Evolutionary conservation across 2,888 invertebrate species (phyloP).

Genomic region (Metacarcinus magister): DNA sequence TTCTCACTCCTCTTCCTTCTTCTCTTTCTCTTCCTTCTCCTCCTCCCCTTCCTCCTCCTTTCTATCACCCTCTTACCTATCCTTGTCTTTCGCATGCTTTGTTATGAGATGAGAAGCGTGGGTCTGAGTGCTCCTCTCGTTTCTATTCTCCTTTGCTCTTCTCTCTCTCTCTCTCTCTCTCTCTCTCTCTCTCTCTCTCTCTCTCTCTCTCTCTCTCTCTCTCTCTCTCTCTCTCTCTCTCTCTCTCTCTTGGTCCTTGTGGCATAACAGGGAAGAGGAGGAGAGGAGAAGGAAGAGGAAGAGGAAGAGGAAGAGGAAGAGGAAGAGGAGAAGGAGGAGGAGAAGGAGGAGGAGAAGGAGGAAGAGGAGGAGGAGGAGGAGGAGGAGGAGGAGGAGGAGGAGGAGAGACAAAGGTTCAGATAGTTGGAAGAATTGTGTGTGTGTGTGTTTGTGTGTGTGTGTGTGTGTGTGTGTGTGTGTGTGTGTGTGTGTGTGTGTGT

Average conservation of each 20-base stretch:
- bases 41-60: neutral
- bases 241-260: neutral
- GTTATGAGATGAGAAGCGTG: neutral
- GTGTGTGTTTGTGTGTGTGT: no score
- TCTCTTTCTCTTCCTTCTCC: no score
- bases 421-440: no score
- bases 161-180: no score
- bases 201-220: no score
- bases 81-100: neutral
- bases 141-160: neutral
- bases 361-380: neutral
- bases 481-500: no score
- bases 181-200: no score
- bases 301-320: neutral
- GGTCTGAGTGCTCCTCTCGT: neutral
- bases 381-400: no score
- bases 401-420: no score
- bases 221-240: no score
- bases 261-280: neutral
- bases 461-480: no score
- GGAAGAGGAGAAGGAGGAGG: neutral
- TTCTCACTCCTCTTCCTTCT: no score
- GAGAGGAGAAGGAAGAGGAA: neutral
- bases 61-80: neutral
- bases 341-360: constrained; percentile 35